These are phyloP conservation scores for Digitonthophagus gazella DNA, from an alignment of 2,888 invertebrate species.

Conservation along the genomic window DNA sequence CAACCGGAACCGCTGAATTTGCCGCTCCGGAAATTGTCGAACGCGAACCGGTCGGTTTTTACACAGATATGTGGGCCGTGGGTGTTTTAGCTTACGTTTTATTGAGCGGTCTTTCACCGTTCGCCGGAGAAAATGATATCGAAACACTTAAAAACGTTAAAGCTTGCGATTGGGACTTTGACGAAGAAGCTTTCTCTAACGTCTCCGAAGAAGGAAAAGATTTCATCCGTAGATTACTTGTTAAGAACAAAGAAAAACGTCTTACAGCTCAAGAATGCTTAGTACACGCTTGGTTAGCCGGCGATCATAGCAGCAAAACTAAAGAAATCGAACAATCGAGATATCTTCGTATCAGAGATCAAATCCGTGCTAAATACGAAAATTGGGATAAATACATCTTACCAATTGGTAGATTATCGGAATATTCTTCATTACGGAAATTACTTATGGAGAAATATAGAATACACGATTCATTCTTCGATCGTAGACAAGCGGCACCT, in stretches of 20 bases:
- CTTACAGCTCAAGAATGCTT: slow-evolving; percentile 98
- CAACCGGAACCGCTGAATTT: slow-evolving; percentile 98
- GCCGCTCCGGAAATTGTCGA: slow-evolving; percentile 99
- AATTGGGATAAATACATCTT: slow-evolving; percentile 81
- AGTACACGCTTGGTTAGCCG: slow-evolving; percentile 91
- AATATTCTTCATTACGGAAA: slow-evolving; percentile 95
- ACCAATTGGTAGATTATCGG: slow-evolving; percentile 94
- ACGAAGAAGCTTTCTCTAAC: slow-evolving; percentile 88
- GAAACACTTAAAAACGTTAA: slow-evolving; percentile 98
- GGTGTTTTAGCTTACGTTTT: slow-evolving; percentile 98
- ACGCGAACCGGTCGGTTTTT: slow-evolving; percentile 98
- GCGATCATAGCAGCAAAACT: slow-evolving; percentile 75
- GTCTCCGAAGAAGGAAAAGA: slow-evolving; percentile 98
- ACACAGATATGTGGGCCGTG: slow-evolving; percentile 99
- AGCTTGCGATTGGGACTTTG: slow-evolving; percentile 99
- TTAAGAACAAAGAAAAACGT: slow-evolving; percentile 94
- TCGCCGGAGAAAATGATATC: slow-evolving; percentile 93
- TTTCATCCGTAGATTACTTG: slow-evolving; percentile 89
- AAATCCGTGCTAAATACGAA: slow-evolving; percentile 78
- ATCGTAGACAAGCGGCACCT: slow-evolving; percentile 96
- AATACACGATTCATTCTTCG: slow-evolving; percentile 94
- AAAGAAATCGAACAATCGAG: slow-evolving; percentile 78
- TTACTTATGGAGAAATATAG: slow-evolving; percentile 93
- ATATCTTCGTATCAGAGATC: slow-evolving; percentile 84
- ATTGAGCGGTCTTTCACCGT: slow-evolving; percentile 95